A percentile compares a stretch with the other conserved stretches of the same genome.
phyloP scores from a whole-genome alignment of 1,140 invertebrate genomes.

The Drosophila chauvacae region DNA sequence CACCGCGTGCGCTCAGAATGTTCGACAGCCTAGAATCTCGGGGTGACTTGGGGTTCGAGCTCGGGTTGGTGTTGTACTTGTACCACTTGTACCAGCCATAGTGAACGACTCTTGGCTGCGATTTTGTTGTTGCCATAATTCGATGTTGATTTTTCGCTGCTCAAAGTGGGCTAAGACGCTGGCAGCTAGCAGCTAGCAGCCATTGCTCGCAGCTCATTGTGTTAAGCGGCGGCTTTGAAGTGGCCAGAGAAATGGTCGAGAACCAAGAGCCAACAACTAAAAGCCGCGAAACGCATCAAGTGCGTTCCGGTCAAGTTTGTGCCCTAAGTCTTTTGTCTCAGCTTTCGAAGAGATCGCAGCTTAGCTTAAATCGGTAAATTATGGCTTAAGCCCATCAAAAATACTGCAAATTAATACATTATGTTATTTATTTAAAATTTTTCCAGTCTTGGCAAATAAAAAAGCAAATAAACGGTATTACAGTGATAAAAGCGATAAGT shows the following conservation, averaged over 20 bases:
- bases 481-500: not conserved
- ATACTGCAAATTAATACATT: not conserved
- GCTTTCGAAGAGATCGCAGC: constrained; percentile 14
- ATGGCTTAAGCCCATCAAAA: not conserved
- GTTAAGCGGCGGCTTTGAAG: constrained; percentile 39
- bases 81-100: constrained; percentile 44
- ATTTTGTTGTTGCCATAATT: constrained; percentile 78
- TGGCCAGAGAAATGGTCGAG: constrained; percentile 39
- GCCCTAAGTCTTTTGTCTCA: constrained; percentile 72
- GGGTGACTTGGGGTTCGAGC: constrained; percentile 1
- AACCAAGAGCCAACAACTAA: constrained; percentile 23
- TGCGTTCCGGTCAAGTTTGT: constrained; percentile 71
- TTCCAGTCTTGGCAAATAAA: not conserved
- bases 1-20: constrained; percentile 66
- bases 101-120: constrained; percentile 40
- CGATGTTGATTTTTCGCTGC: constrained; percentile 77
- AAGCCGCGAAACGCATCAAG: constrained; percentile 52
- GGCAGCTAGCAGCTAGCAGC: constrained; percentile 9
- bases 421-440: not conserved
- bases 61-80: constrained; percentile 16
- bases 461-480: not conserved
- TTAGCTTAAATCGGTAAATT: constrained; percentile 2
- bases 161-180: constrained; percentile 73
- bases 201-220: constrained; percentile 18
- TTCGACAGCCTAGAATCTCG: constrained; percentile 43